Evolutionary conservation across 2,797 vertebrate species (phyloP).

Genomic region (Urophycis tenuis): DNA sequence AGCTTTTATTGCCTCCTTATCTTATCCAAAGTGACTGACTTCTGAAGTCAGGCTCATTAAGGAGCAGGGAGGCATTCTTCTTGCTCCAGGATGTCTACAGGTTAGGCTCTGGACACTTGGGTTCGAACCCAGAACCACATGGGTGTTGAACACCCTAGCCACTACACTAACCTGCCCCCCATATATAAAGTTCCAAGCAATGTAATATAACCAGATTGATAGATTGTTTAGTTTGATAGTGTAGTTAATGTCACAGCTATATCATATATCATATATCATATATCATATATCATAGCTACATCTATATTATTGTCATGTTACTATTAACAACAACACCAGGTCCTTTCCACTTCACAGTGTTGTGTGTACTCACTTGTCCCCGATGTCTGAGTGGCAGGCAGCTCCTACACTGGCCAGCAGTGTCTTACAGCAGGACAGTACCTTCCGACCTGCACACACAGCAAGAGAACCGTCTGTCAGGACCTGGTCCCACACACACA

Average conservation of each 20-base stretch:
- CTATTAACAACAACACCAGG: too few relatives aligned
- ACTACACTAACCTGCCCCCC: background rate
- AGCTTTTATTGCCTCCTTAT: too few relatives aligned
- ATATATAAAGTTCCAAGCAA: too few relatives aligned
- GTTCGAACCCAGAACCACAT: background rate
- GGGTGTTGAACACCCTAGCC: background rate
- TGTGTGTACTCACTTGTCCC: slow-evolving; percentile 70
- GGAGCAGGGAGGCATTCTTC: background rate
- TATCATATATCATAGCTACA: background rate
- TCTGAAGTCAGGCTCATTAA: too few relatives aligned
- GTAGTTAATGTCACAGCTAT: background rate
- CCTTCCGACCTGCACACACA: slow-evolving; percentile 68
- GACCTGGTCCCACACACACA: slow-evolving; percentile 56
- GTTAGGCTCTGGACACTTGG: too few relatives aligned
- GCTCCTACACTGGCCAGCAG: slow-evolving; percentile 89
- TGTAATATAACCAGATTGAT: background rate
- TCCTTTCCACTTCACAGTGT: background rate
- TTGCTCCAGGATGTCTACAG: background rate
- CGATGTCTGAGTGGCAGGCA: slow-evolving; percentile 86
- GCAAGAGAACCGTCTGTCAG: slow-evolving; percentile 55
- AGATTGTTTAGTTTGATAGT: background rate
- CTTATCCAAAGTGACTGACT: too few relatives aligned
- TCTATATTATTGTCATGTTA: background rate
- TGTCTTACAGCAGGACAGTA: slow-evolving; percentile 76
- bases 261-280: too few relatives aligned